phyloP scores from a whole-genome alignment of 2,888 invertebrate species.

The Drosophila multiciliata region DNA sequence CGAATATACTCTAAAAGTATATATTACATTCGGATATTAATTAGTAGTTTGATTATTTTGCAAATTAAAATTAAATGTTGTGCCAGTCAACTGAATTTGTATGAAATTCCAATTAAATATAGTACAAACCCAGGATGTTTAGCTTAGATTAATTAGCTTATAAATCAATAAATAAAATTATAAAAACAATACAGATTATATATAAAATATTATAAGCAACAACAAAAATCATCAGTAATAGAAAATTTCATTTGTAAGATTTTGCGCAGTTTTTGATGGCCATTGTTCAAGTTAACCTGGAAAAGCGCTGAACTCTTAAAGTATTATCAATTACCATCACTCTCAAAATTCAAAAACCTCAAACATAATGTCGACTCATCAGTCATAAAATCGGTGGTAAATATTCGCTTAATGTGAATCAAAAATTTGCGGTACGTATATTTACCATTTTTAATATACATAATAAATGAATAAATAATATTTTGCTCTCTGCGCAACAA shows the following conservation, averaged over 20 bases:
- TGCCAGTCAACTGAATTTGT: slow-evolving; percentile 7
- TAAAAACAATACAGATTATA: background rate
- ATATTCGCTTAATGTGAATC: slow-evolving; percentile 34
- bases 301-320: slow-evolving; percentile 6
- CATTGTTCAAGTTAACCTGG: background rate
- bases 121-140: background rate
- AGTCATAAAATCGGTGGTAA: slow-evolving; percentile 22
- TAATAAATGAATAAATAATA: slow-evolving; percentile 13
- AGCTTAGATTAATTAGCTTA: slow-evolving; percentile 8
- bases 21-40: background rate
- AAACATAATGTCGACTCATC: slow-evolving; percentile 29
- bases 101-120: background rate
- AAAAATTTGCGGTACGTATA: slow-evolving; percentile 19
- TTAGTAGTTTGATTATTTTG: background rate
- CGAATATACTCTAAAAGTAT: too few species aligned
- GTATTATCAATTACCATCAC: slow-evolving; percentile 34
- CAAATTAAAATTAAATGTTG: slow-evolving; percentile 19
- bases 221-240: background rate
- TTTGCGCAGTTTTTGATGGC: background rate
- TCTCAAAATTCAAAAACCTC: background rate
- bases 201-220: background rate
- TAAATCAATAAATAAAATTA: background rate
- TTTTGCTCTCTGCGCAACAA: slow-evolving; percentile 23
- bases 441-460: background rate
- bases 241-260: background rate